Evolutionary conservation across 2,888 invertebrate genomes (phyloP).

Genomic region (Harpalus rubripes): DNA sequence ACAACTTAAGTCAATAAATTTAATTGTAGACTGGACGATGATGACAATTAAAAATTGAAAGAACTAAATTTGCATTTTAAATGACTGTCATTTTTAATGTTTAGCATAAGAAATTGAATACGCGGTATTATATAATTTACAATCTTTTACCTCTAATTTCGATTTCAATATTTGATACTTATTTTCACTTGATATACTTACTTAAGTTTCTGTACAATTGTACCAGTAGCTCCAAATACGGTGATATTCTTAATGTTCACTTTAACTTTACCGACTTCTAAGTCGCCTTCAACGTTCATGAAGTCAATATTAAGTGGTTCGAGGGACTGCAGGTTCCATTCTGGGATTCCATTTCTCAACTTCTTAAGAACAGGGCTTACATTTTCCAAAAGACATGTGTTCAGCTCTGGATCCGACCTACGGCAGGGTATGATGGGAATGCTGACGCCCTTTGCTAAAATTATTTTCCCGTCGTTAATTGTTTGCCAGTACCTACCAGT

Average conservation of each 20-base stretch:
- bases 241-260: slow-evolving; percentile 63
- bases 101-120: background rate
- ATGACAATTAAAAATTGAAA: no score
- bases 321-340: slow-evolving; percentile 10
- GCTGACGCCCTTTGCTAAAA: background rate
- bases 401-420: slow-evolving; percentile 51
- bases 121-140: no score
- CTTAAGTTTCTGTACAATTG: slow-evolving; percentile 44
- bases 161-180: no score
- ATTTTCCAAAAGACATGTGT: slow-evolving; percentile 43
- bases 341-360: slow-evolving; percentile 47
- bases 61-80: no score
- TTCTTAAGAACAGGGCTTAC: background rate
- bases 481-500: no score
- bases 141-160: no score
- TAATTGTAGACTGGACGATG: no score
- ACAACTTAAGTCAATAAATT: no score
- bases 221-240: background rate
- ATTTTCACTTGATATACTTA: background rate
- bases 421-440: slow-evolving; percentile 1
- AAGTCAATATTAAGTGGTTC: slow-evolving; percentile 53
- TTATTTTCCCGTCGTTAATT: no score
- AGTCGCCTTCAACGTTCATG: slow-evolving; percentile 57
- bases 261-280: slow-evolving; percentile 54
- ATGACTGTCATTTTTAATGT: no score